Evolutionary conservation across 2,113 vertebrate genomes (phyloP).

Genomic region (Corydoras maculifer): DNA sequence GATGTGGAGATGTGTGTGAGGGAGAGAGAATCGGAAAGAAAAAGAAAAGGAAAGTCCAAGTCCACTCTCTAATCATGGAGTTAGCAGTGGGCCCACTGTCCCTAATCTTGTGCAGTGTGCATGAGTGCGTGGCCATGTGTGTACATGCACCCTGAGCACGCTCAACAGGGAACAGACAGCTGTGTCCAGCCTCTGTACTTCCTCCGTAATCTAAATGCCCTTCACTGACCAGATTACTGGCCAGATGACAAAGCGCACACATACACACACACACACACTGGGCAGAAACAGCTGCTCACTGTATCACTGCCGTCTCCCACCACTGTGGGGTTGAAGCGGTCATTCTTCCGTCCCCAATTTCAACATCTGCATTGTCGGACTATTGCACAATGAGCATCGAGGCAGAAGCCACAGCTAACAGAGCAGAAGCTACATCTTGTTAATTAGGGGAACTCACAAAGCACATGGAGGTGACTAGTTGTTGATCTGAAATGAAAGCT

Average conservation of each 20-base stretch:
- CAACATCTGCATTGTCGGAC: slow-evolving; percentile 62
- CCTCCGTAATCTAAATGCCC: slow-evolving; percentile 60
- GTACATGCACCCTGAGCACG: slow-evolving; percentile 21
- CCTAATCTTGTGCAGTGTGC: slow-evolving; percentile 57
- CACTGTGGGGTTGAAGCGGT: slow-evolving; percentile 9
- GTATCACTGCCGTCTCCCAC: not conserved
- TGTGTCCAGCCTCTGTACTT: slow-evolving; percentile 46
- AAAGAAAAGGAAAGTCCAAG: slow-evolving; percentile 6
- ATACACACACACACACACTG: slow-evolving; percentile 47
- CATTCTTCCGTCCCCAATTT: slow-evolving; percentile 15
- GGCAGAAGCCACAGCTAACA: slow-evolving; percentile 51
- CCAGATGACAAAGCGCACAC: slow-evolving; percentile 58
- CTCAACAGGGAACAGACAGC: slow-evolving; percentile 52
- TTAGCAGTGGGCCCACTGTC: slow-evolving; percentile 56
- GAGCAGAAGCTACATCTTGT: slow-evolving; percentile 30
- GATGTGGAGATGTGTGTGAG: not conserved
- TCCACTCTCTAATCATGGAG: slow-evolving; percentile 58
- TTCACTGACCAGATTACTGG: slow-evolving; percentile 69
- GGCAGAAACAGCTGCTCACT: slow-evolving; percentile 61
- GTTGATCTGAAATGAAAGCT: not conserved
- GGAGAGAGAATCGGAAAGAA: slow-evolving; percentile 9
- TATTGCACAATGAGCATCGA: slow-evolving; percentile 56
- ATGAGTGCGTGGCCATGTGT: slow-evolving; percentile 33
- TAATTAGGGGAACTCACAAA: slow-evolving; percentile 10
- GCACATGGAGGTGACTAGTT: slow-evolving; percentile 1